These are phyloP conservation scores for Gymnothorax javanicus DNA, from an alignment of 2,797 vertebrate genomes.

Conservation along the genomic window DNA sequence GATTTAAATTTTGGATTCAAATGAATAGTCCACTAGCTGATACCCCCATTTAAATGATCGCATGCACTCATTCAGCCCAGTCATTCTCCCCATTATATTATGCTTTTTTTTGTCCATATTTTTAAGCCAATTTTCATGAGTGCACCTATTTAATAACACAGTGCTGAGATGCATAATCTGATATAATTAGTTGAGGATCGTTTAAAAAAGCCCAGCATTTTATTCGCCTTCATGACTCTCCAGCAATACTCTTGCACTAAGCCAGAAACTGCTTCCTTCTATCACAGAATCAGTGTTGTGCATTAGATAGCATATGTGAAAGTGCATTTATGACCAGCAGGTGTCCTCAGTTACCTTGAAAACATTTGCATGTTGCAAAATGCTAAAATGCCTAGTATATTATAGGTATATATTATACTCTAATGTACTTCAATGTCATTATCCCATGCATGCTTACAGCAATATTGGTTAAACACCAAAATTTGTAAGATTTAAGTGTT, in stretches of 20 bases:
- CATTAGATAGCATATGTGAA: background rate
- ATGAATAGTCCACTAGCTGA: background rate
- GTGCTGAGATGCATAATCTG: background rate
- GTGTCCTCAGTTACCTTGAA: conserved; percentile 48
- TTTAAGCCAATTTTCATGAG: background rate
- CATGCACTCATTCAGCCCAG: background rate
- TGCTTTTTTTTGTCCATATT: background rate
- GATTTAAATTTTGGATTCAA: conserved; percentile 1
- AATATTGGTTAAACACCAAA: conserved; percentile 57
- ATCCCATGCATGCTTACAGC: conserved; percentile 55
- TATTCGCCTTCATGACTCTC: background rate
- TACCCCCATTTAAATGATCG: background rate
- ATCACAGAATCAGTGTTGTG: background rate
- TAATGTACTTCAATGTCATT: conserved; percentile 37
- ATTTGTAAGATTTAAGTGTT: conserved; percentile 57
- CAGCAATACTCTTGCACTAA: background rate
- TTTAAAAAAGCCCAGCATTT: background rate
- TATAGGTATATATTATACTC: background rate
- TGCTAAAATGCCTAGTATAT: background rate
- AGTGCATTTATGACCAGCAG: conserved; percentile 59
- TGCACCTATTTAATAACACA: background rate
- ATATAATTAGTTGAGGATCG: background rate
- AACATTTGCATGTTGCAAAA: conserved; percentile 13
- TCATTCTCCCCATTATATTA: background rate
- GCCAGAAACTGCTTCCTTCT: background rate